Base-by-base conservation (phyloP, 2,888 invertebrate species). In the Caenorhabditis imperialis region DNA sequence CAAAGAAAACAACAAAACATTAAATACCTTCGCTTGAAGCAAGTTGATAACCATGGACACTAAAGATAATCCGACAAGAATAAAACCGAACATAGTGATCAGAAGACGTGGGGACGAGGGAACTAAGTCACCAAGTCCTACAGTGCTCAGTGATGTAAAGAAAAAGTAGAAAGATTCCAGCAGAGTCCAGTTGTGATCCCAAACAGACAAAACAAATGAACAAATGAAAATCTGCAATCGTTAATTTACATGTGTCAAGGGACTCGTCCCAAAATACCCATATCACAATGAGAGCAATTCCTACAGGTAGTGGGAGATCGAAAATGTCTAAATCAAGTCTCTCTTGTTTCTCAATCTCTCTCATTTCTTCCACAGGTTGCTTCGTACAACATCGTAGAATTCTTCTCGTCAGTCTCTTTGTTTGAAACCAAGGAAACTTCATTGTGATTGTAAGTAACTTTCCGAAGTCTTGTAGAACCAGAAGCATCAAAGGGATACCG, bases 111-210 rank as follows among this genome's bases (percentile, higher is more conserved):
- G 94, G 89, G 94, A 93, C 88, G 78, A 76, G 16, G 85, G 85
- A 3, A 84, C 81, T 14, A 84, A 60, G 42, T 84, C 84, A 8
- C 84, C 84, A 25, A 84, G 69, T 8, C 84, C 84, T 8, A 84
- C 77, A 1, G 84, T 84, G 42, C 82, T 81, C 92, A 96, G 94
- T 0, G 95, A 95, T 83, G 96, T 94, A 88, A 97, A 97, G 3
- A 96, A 94, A 88, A 96, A 97, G 89, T 97, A 97, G 89, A 97
- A 95, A 0, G 96, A 93, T 73, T 94, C 93, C 82, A 96, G 93
- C 89, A 94, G 93, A 10, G 91, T 91, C 96, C 97, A 97, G 38
- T 89, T 94, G 27, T 77, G 93, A 75, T 90, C 89, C 89, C 89
- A 89, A 7, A 84, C 73, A 3, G 88, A 81, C 8, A 85, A 50